Percentiles rank a stretch among this genome's conserved stretches.
Evolutionary conservation across 1,140 invertebrate genomes (phyloP).

Genomic region (Drosophila nigromelanica): DNA sequence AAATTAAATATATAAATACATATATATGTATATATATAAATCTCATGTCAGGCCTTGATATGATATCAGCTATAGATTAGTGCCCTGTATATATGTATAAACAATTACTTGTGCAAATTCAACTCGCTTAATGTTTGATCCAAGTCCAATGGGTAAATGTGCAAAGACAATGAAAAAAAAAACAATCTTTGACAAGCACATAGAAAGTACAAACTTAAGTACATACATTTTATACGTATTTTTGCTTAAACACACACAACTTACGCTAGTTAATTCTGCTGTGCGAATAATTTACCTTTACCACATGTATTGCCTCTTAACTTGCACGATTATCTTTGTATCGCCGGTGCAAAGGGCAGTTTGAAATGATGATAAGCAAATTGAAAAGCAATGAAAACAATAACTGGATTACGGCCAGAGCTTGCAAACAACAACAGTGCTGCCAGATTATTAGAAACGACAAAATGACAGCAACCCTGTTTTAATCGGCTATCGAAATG

Average conservation of each 20-base stretch:
- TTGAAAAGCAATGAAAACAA: slow-evolving; percentile 34
- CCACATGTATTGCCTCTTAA: slow-evolving; percentile 12
- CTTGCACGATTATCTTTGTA: slow-evolving; percentile 26
- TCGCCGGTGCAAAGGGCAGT: slow-evolving; percentile 45
- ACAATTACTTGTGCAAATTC: slow-evolving; percentile 3
- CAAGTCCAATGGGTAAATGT: slow-evolving; percentile 22
- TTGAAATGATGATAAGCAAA: slow-evolving; percentile 32
- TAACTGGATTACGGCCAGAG: slow-evolving; percentile 28
- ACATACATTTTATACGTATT: neutral
- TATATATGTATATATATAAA: neutral
- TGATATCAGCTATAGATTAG: slow-evolving; percentile 15
- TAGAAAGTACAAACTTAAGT: neutral
- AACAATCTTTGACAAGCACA: slow-evolving; percentile 3
- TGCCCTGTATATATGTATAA: neutral
- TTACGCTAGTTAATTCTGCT: neutral
- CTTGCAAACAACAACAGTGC: slow-evolving; percentile 13
- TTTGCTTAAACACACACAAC: neutral
- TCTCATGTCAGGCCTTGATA: neutral
- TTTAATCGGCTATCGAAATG: neutral
- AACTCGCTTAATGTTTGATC: slow-evolving; percentile 15
- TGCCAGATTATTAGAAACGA: slow-evolving; percentile 17
- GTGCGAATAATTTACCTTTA: slow-evolving; percentile 23
- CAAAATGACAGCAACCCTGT: neutral
- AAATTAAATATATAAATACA: no score
- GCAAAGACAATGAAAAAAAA: neutral